Evolutionary conservation across 2,888 invertebrate species (phyloP), one percentile per base, ranked within the genome.

Genomic region (Pteria penguin): DNA sequence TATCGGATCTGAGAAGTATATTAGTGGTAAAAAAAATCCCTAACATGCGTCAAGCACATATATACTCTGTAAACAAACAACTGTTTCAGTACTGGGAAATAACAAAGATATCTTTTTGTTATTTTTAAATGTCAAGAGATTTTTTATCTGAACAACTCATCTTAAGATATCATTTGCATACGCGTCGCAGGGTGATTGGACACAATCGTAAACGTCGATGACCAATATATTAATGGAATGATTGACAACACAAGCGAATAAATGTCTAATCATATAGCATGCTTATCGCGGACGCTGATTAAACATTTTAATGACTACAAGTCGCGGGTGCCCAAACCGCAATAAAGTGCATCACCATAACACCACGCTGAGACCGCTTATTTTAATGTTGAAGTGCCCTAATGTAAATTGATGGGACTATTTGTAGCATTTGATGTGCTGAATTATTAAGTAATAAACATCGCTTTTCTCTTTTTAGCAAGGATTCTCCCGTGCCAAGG

Each of bases 391-490:
- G 45, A 18, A 14, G 11, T 45, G 8, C 11, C 24, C 60, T 60
- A 11, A 60, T 60, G 11, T 26, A 11, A 26, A 26, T 5, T 27
- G 27, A 60, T 24, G 22, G 27, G 60, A 5, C 27, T 60, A 26
- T 60, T 60, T 60, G 60, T 60, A 11, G 45, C 18, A 14, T 60
- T 11, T 60, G 27, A 26, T 26, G 60, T 60, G 22, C 27, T 60
- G 27, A 60, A 60, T 60, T 60, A 60, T 60, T 27, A 26, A 26
- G 60, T 60, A 22, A 60, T 60, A 60, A 60, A 60, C 27, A 27
- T 26, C 24, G 27, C 27, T 60, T n/a, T 26, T 27, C 27, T 60
- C 60, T 60, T 60, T 60, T 60, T 14, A 22, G 27, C 18, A 26
- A 18, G 18, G 27, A 22, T 26, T 22, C 14, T 11, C 27, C 60